Conservation (phyloP, 2,888 invertebrate genomes). For the Odiellus spinosus region DNA sequence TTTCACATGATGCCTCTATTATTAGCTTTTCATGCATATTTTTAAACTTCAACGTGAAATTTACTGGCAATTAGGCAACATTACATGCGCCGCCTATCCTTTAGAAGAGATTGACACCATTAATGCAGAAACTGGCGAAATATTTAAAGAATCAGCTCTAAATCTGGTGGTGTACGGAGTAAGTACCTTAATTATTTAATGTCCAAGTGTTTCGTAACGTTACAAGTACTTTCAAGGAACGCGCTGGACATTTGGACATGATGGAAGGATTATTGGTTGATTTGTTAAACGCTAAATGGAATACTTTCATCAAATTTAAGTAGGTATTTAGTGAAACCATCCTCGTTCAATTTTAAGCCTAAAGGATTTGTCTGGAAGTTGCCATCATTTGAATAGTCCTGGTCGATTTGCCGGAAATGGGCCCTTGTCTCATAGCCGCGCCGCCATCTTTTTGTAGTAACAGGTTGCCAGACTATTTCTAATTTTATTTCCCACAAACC, state of each 20-base stretch:
- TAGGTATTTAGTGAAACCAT: too few species aligned
- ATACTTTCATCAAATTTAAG: conserved; percentile 77
- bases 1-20: too few species aligned
- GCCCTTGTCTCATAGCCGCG: too few species aligned
- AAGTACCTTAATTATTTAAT: conserved; percentile 28
- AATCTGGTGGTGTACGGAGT: conserved; percentile 94
- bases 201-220: too few species aligned
- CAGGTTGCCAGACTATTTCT: too few species aligned
- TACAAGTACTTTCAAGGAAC: conserved; percentile 55
- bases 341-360: too few species aligned
- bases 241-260: conserved; percentile 81
- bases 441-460: too few species aligned
- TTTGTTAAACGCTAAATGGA: conserved; percentile 91
- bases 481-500: too few species aligned
- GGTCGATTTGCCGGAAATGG: too few species aligned
- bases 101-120: conserved; percentile 89
- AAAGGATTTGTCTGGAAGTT: too few species aligned
- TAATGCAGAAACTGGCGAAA: conserved; percentile 70
- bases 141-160: conserved; percentile 86
- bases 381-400: too few species aligned
- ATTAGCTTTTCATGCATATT: conserved; percentile 81
- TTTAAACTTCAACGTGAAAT: conserved; percentile 89
- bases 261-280: conserved; percentile 88
- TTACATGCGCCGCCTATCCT: conserved; percentile 94
- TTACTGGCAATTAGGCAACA: conserved; percentile 86